Base-by-base conservation (phyloP, 2,888 invertebrate species). In the Oligia strigilis region DNA sequence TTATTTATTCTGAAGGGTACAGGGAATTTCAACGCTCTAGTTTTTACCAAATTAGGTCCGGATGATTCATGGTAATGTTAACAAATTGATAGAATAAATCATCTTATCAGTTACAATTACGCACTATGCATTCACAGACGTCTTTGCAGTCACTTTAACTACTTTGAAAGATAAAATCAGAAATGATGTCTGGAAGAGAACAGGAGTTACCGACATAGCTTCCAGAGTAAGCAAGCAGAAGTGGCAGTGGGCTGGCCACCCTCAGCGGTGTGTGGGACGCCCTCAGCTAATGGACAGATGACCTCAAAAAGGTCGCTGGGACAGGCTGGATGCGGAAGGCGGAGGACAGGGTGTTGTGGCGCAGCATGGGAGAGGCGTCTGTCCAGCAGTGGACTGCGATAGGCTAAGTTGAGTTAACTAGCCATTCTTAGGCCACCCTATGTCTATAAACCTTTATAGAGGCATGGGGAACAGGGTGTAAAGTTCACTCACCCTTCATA, bases 1-100 rank as follows among this genome's bases (percentile, higher is more conserved):
- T 73, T 76, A 71, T 72, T 71, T 66, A 17, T 14, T 58, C n/a
- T 64, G 36, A 67, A n/a, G 62, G 36, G 23, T 36, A 58, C 14
- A 46, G 29, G 23, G 29, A 29, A 55, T 49, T 71, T 62, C 49
- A n/a, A 5, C 17, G 52, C 23, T 58, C 14, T 23, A 64, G 14
- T 64, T 29, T 64, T 69, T 6, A 52, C 5, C 13, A 49, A 69
- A 52, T 55, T 9, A 36, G 4, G 8, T 11, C 43, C 19, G 17
- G 29, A 62, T 69, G 40, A 43, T 67, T 23, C 23, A 1, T 71
- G 13, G 17, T 13, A 40, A 40, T 36, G 14, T 60, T 11, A 29
- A 49, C 17, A 19, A 52, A 52, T 75, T 9, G 11, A 40, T 40
- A 17, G 40, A 58, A 40, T n/a, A 40, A 23, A 9, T 9, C 4